phyloP scores from a whole-genome alignment of 2,888 invertebrate genomes.

The Diarsia mendica region DNA sequence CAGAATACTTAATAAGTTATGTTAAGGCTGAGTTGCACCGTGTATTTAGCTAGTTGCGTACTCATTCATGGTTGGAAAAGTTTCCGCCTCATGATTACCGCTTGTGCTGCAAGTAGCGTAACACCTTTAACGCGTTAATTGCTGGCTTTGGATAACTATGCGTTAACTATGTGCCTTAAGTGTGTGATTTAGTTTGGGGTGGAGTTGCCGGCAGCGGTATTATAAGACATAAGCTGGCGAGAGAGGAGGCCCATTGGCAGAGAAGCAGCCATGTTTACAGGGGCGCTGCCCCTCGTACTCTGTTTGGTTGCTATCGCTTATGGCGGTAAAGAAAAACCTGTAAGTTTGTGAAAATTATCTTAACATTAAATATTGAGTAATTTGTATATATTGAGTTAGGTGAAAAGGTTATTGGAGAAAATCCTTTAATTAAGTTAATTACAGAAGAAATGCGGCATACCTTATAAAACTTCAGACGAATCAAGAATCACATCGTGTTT shows the following conservation, averaged over 20 bases:
- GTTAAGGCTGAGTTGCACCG: constrained; percentile 54
- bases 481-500: neutral
- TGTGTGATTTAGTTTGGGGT: constrained; percentile 66
- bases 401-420: neutral
- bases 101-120: constrained; percentile 74
- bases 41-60: constrained; percentile 72
- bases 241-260: constrained; percentile 59
- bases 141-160: constrained; percentile 74
- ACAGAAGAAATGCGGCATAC: neutral
- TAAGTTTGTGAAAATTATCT: constrained; percentile 67
- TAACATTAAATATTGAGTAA: neutral
- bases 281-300: constrained; percentile 75
- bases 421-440: neutral
- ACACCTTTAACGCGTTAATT: constrained; percentile 79
- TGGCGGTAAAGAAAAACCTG: constrained; percentile 82
- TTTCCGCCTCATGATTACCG: constrained; percentile 81
- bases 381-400: neutral
- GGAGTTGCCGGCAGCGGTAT: constrained; percentile 47
- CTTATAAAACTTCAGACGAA: neutral
- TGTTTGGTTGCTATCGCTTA: constrained; percentile 71
- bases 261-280: constrained; percentile 78
- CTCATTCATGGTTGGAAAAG: constrained; percentile 77
- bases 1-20: constrained; percentile 56
- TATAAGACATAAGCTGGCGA: constrained; percentile 61
- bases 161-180: constrained; percentile 63